Evolutionary conservation across 2,888 invertebrate species (phyloP), one percentile per base, ranked within the genome.

Genomic region (Acanthosoma haemorrhoidale): DNA sequence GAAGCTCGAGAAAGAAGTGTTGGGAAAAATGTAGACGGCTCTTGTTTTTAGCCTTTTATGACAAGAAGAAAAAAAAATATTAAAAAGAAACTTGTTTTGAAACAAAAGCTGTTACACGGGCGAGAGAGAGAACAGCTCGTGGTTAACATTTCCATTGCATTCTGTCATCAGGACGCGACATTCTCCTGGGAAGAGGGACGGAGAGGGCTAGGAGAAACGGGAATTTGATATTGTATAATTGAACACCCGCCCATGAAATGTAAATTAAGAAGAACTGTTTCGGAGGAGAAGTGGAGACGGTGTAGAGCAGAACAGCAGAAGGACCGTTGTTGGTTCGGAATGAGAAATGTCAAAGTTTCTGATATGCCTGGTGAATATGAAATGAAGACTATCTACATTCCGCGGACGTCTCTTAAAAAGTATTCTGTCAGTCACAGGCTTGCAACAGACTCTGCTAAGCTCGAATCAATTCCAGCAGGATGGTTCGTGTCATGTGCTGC

Each of bases 391-490:
- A 34, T 61, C 61, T 61, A 34, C 61, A 61, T 61, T 38, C 61
- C 31, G 60, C 4, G 4, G 5, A 9, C 9, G 51, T 8, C 51
- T 18, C 18, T 18, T n/a, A 13, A 36, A 18, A 21, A 18, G 21
- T 11, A 32, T 36, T 9, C 13, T 18, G 41, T n/a, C 31, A 31
- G n/a, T 3, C 34, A 8, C 34, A 18, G 58, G 21, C 25, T n/a
- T 2, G 5, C 3, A 13, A n/a, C n/a, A n/a, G n/a, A n/a, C n/a
- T n/a, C 43, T 21, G 1, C n/a, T n/a, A n/a, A n/a, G n/a, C 51
- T 34, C 15, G 59, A 61, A 61, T 61, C 61, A 61, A 61, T 61
- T 61, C 61, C 61, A 61, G n/a, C n/a, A n/a, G n/a, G n/a, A n/a
- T n/a, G n/a, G n/a, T n/a, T n/a, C n/a, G n/a, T n/a, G n/a, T n/a